Base-by-base conservation (phyloP, 35 echinoderm and acorn worm species). In the Hemicentrotus pulcherrimus region DNA sequence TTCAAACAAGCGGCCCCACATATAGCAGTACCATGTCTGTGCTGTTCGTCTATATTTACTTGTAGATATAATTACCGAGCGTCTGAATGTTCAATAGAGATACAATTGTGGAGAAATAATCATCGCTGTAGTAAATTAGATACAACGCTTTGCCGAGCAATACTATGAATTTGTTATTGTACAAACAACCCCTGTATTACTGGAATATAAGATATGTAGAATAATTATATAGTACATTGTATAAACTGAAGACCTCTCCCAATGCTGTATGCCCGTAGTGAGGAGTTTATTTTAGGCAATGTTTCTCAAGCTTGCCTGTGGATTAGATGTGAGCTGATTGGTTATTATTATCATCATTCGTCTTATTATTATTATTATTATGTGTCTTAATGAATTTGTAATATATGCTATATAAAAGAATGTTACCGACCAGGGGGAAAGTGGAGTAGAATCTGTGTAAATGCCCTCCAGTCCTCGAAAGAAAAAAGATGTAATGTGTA, bases 401-500 rank as follows among this genome's bases (percentile, higher is more conserved):
- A 90, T 90, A 90, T 41, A 90, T 41, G 46, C 65, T 18, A 78
- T 78, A 78, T 78, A 78, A 78, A 78, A 78, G 19, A 78, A 78
- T 78, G 65, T 78, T 28, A 78, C 19, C n/a, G 28, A 78, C 28
- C 5, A n/a, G 65, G 9, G 22, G 28, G 65, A 78, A 78, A 14
- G 6, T 71, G 61, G 61, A 71, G 61, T 71, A 5, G 6, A 55
- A 71, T 28, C 3, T 28, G 65, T 28, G 65, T 78, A 22, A 22
- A 8, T 78, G 65, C 65, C 65, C 32, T 90, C 88, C 88, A 90
- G 19, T 32, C 88, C 18, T 24, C 32, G 12, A 33, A 14, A 87
- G 18, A 10, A 5, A 90, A 90, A 41, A 86, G 32, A 35, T 90
- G 88, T 41, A 90, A 90, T 90, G 32, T 90, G 88, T 90, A 90